These are phyloP conservation scores for silkworm (Bombyx mori) DNA, from an alignment of 1,140 invertebrate genomes.

Conservation along the genomic window DNA sequence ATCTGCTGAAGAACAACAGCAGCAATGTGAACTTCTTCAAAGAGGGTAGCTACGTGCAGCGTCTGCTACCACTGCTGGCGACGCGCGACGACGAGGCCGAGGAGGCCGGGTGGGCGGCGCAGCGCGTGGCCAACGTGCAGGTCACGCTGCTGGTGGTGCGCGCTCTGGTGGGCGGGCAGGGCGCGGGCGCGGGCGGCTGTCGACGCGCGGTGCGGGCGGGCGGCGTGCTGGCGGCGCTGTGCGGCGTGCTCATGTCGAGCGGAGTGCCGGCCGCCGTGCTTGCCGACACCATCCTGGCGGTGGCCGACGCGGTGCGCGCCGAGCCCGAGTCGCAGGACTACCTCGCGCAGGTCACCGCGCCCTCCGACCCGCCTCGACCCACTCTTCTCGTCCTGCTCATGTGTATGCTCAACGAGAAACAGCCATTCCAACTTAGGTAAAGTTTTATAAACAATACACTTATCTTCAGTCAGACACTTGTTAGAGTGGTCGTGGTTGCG, in stretches of 20 bases:
- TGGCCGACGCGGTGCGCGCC: conserved; percentile 95
- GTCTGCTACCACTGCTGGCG: conserved; percentile 89
- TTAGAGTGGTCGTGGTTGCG: not conserved
- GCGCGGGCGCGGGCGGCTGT: conserved; percentile 84
- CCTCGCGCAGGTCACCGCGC: conserved; percentile 92
- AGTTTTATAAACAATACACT: conserved; percentile 10
- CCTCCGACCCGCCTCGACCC: conserved; percentile 91
- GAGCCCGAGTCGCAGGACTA: conserved; percentile 93
- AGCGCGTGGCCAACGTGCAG: conserved; percentile 96
- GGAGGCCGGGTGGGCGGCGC: conserved; percentile 89
- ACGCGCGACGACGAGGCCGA: conserved; percentile 82
- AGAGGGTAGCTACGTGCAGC: conserved; percentile 95
- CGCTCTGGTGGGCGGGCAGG: conserved; percentile 90
- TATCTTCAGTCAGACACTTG: not conserved
- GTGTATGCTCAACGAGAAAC: conserved; percentile 99
- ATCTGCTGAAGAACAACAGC: conserved; percentile 94
- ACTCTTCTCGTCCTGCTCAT: conserved; percentile 95
- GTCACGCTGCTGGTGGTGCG: conserved; percentile 92
- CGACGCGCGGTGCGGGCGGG: conserved; percentile 91
- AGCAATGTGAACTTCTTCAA: conserved; percentile 99
- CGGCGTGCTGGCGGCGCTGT: conserved; percentile 86
- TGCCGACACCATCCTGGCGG: conserved; percentile 95
- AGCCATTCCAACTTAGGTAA: conserved; percentile 87
- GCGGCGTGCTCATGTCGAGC: conserved; percentile 92
- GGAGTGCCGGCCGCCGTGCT: conserved; percentile 97